phyloP scores from a whole-genome alignment of 2,888 invertebrate species.

The Teinopalpus imperialis region DNA sequence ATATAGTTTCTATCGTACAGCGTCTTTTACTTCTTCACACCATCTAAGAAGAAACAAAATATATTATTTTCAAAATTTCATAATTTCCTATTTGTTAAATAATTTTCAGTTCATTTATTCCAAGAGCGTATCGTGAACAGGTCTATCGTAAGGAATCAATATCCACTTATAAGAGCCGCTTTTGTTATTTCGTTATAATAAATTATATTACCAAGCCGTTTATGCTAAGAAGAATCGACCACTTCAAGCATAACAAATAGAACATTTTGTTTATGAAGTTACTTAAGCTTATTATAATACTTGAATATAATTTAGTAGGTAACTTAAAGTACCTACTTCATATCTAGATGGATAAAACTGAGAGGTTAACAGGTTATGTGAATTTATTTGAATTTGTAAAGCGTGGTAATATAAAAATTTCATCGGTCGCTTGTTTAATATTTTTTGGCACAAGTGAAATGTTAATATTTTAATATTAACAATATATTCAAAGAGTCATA shows the following conservation, averaged over 20 bases:
- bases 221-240: background rate
- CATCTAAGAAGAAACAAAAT: no score
- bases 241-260: slow-evolving; percentile 6
- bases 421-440: no score
- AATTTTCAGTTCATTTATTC: slow-evolving; percentile 3
- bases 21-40: no score
- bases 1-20: no score
- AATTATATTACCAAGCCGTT: slow-evolving; percentile 4
- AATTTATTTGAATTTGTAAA: no score
- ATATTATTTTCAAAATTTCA: background rate
- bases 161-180: slow-evolving; percentile 12
- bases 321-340: slow-evolving; percentile 2
- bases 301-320: slow-evolving; percentile 1
- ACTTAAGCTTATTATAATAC: slow-evolving; percentile 18
- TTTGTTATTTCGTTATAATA: slow-evolving; percentile 5
- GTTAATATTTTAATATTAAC: no score
- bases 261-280: slow-evolving; percentile 7
- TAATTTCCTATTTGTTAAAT: background rate
- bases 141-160: slow-evolving; percentile 11
- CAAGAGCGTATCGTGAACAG: background rate
- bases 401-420: no score
- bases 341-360: no score
- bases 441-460: no score
- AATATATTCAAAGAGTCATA: no score
- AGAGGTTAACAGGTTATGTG: no score